phyloP scores from a whole-genome alignment of 2,113 vertebrate species.

The Isichthys henryi region DNA sequence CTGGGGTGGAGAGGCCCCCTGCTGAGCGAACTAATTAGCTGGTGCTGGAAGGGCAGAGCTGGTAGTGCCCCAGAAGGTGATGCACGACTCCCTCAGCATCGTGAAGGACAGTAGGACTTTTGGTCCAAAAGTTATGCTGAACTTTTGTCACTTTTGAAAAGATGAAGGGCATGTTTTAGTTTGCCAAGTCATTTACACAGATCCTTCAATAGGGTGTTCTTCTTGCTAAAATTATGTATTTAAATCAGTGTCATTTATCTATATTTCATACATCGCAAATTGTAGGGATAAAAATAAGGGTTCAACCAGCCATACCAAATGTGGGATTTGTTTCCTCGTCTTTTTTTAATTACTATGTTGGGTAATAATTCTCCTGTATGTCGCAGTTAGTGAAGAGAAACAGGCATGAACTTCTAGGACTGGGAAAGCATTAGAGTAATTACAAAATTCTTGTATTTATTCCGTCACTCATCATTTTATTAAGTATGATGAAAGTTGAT shows the following conservation, averaged over 20 bases:
- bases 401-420: neutral
- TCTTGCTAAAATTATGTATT: neutral
- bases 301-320: neutral
- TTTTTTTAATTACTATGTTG: neutral
- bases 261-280: neutral
- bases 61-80: neutral
- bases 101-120: neutral
- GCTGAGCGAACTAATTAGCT: neutral
- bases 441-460: neutral
- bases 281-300: neutral
- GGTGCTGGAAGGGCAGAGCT: neutral
- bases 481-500: neutral
- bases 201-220: neutral
- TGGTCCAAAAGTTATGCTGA: neutral
- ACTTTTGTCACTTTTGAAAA: neutral
- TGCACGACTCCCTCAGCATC: neutral
- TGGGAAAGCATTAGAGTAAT: neutral
- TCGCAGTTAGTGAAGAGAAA: neutral
- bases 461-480: neutral
- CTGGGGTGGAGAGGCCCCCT: neutral
- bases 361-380: neutral
- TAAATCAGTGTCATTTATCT: neutral
- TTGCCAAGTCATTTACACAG: neutral
- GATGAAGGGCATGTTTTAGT: neutral
- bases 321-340: neutral